Conservation (phyloP, 2,797 vertebrate genomes). For the Momotus momota region DNA sequence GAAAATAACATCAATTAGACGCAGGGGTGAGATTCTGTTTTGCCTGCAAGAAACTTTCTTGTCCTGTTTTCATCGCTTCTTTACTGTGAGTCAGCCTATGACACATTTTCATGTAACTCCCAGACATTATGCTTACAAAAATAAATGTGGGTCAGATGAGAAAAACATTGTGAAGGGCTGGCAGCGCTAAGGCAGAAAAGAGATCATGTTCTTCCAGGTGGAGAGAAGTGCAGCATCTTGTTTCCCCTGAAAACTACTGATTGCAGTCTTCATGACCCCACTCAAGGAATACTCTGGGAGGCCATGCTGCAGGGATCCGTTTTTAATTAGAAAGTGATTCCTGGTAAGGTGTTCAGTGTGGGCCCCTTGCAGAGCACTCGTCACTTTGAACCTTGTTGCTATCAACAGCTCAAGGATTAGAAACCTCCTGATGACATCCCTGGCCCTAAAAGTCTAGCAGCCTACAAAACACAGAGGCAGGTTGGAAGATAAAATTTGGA, state of each 20-base stretch:
- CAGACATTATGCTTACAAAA: constrained; percentile 3
- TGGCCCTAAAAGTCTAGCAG: not conserved
- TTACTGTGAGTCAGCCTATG: constrained; percentile 35
- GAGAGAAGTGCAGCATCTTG: not conserved
- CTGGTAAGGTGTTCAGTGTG: rapidly evolving
- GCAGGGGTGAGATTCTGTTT: not conserved
- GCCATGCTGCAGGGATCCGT: not conserved
- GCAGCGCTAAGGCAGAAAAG: not conserved
- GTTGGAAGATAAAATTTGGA: not conserved
- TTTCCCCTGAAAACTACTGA: not conserved
- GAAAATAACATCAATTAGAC: not conserved
- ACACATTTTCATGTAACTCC: constrained; percentile 44
- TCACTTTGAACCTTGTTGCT: not conserved
- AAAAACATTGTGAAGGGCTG: not conserved
- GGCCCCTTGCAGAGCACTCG: not conserved
- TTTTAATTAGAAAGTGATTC: not conserved
- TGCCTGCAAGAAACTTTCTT: not conserved
- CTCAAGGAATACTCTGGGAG: not conserved
- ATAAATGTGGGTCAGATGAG: constrained; percentile 38
- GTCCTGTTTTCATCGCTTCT: constrained; percentile 2
- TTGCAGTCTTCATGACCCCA: rapidly evolving
- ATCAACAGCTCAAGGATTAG: not conserved
- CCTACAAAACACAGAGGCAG: not conserved
- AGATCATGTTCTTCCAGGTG: not conserved
- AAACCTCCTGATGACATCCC: not conserved